Evolutionary conservation across 2,888 invertebrate genomes (phyloP).

Genomic region (Cremastinae sp.): DNA sequence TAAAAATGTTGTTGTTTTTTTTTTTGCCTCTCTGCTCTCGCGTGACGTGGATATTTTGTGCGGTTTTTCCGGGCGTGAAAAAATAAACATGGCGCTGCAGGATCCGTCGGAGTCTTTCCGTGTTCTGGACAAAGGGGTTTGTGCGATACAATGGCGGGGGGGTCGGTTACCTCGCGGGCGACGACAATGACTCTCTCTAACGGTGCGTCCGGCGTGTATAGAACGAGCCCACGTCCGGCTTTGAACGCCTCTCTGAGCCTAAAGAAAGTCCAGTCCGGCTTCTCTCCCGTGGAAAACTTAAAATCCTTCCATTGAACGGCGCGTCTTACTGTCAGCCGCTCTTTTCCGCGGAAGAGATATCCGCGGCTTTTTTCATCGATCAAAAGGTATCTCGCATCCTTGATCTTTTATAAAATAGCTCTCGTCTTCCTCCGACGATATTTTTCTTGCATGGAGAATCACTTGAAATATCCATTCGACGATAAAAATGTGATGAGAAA

Average conservation of each 20-base stretch:
- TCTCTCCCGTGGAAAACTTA: constrained; percentile 4
- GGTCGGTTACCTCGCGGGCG: too few species aligned
- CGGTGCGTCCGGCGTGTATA: constrained; percentile 31
- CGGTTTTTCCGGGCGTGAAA: constrained; percentile 24
- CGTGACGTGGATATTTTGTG: constrained; percentile 19
- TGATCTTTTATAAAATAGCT: not conserved
- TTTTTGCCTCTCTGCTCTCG: constrained; percentile 7
- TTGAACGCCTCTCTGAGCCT: constrained; percentile 37
- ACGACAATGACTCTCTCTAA: constrained; percentile 41
- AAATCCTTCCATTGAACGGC: constrained; percentile 16
- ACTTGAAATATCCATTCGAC: not conserved
- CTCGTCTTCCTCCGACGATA: not conserved
- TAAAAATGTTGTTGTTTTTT: too few species aligned
- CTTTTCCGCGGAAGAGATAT: constrained; percentile 12
- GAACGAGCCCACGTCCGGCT: constrained; percentile 24
- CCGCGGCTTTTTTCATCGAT: not conserved
- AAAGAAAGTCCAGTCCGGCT: constrained; percentile 18
- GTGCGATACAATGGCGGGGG: constrained; percentile 35
- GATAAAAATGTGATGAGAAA: constrained; percentile 9
- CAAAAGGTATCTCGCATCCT: not conserved
- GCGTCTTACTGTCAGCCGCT: constrained; percentile 23
- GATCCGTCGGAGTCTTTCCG: constrained; percentile 2
- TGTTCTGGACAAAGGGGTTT: constrained; percentile 28
- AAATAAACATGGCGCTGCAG: too few species aligned
- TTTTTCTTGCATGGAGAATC: not conserved